Evolutionary conservation across 2,797 vertebrate genomes (phyloP).

Genomic region (Argyrosomus regius): DNA sequence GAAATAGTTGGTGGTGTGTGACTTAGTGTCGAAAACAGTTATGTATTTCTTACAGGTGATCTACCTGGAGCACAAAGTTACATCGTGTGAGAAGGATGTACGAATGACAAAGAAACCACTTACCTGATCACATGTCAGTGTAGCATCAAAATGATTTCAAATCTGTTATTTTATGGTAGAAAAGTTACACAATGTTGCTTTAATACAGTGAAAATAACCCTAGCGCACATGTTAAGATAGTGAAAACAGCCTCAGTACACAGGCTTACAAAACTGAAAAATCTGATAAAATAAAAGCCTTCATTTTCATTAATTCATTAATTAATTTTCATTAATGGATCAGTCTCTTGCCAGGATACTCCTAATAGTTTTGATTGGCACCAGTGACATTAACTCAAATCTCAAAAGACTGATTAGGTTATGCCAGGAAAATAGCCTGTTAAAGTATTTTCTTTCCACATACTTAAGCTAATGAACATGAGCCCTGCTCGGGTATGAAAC

Average conservation of each 20-base stretch:
- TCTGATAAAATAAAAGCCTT: neutral
- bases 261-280: no score
- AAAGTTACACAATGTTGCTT: no score
- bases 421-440: neutral
- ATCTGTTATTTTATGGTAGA: no score
- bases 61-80: no score
- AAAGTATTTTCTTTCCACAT: slow-evolving; percentile 38
- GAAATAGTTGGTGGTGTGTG: no score
- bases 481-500: slow-evolving; percentile 33
- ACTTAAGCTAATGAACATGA: slow-evolving; percentile 62
- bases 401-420: slow-evolving; percentile 32
- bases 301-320: neutral
- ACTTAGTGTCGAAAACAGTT: no score
- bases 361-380: slow-evolving; percentile 17
- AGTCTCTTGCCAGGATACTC: neutral
- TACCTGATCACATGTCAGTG: neutral
- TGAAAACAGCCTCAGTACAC: neutral
- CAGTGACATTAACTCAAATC: slow-evolving; percentile 31
- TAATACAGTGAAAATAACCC: no score
- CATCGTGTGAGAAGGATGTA: no score
- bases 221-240: neutral
- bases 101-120: no score
- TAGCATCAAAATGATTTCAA: no score
- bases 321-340: slow-evolving; percentile 5
- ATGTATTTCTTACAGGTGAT: no score